Percentiles rank a stretch among this genome's conserved stretches.
Conservation (phyloP, 2,797 vertebrate species). For the Cynopterus sphinx region DNA sequence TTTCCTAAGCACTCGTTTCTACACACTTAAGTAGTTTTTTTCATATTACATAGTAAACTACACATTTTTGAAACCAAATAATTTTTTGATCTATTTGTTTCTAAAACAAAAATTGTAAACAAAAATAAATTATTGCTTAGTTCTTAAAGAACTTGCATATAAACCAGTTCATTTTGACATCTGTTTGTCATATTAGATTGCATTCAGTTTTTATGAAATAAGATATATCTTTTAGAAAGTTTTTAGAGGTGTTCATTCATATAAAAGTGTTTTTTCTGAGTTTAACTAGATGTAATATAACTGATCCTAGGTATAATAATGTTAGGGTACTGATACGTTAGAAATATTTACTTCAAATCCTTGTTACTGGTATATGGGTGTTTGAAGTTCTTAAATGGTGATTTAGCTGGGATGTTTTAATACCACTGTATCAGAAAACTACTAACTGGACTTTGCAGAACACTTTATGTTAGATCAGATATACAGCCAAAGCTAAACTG, state of each 20-base stretch:
- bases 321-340: not conserved
- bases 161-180: constrained; percentile 50
- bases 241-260: constrained; percentile 48
- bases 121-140: constrained; percentile 33
- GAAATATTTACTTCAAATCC: constrained; percentile 32
- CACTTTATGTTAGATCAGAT: constrained; percentile 57
- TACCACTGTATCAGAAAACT: not conserved
- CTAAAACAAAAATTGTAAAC: constrained; percentile 47
- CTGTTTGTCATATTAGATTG: constrained; percentile 39
- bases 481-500: constrained; percentile 23
- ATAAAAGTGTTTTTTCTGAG: constrained; percentile 14
- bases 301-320: constrained; percentile 55
- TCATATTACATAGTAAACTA: constrained; percentile 18
- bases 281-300: constrained; percentile 50
- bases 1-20: not conserved
- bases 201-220: constrained; percentile 36
- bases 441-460: constrained; percentile 31
- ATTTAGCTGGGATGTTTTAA: constrained; percentile 46
- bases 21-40: constrained; percentile 16
- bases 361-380: constrained; percentile 2
- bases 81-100: constrained; percentile 53
- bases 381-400: constrained; percentile 44
- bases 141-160: constrained; percentile 20
- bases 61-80: constrained; percentile 37
- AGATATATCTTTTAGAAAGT: constrained; percentile 20